Evolutionary conservation across 2,797 vertebrate species (phyloP).

Genomic region (Eospalax fontanierii): DNA sequence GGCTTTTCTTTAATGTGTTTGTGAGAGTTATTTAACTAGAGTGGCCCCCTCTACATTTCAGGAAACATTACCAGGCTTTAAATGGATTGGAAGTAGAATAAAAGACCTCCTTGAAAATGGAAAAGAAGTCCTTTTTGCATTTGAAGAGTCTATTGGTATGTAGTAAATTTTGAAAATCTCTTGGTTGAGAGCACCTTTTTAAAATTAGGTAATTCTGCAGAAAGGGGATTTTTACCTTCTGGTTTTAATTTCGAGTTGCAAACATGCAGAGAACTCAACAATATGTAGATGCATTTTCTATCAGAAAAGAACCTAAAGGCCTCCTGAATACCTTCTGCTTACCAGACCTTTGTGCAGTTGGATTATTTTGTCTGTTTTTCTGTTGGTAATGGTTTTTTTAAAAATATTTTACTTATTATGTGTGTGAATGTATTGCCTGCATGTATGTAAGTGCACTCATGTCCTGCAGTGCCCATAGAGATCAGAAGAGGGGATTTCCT

Average conservation of each 20-base stretch:
- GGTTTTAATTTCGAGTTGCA: constrained; percentile 71
- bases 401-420: no score
- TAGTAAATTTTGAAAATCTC: constrained; percentile 76
- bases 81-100: constrained; percentile 97
- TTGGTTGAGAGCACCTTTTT: constrained; percentile 55
- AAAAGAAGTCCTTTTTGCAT: constrained; percentile 95
- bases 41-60: constrained; percentile 84
- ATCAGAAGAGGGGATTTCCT: no score
- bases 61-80: constrained; percentile 99
- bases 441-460: no score
- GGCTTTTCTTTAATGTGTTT: constrained; percentile 58
- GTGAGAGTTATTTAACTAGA: constrained; percentile 67
- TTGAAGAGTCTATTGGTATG: constrained; percentile 98
- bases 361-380: background rate
- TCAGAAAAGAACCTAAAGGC: background rate
- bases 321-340: constrained; percentile 7
- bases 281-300: constrained; percentile 49
- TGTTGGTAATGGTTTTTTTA: background rate
- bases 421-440: no score
- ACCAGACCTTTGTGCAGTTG: background rate
- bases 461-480: no score
- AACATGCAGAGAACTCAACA: constrained; percentile 49
- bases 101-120: constrained; percentile 93
- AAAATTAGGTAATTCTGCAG: background rate
- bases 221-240: constrained; percentile 61